phyloP scores from a whole-genome alignment of 2,113 vertebrate species.

The Antechinus flavipes region DNA sequence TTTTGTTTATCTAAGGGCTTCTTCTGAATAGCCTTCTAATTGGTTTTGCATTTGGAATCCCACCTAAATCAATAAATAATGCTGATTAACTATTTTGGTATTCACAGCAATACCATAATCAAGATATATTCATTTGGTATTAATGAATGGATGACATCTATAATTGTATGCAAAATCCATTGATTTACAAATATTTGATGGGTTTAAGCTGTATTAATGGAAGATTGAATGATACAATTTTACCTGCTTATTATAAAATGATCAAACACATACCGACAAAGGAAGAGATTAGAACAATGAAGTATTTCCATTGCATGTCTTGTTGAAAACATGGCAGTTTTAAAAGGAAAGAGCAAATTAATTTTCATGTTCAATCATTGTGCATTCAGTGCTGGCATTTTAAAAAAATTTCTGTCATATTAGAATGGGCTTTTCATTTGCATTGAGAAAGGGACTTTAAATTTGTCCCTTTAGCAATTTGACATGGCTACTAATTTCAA shows the following conservation, averaged over 20 bases:
- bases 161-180: slow-evolving; percentile 31
- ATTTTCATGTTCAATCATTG: slow-evolving; percentile 51
- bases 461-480: slow-evolving; percentile 19
- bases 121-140: slow-evolving; percentile 48
- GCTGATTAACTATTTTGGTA: slow-evolving; percentile 60
- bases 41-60: slow-evolving; percentile 36
- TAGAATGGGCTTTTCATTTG: slow-evolving; percentile 39
- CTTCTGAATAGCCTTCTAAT: slow-evolving; percentile 10
- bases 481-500: slow-evolving; percentile 12
- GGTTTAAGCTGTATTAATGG: slow-evolving; percentile 49
- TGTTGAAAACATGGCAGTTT: slow-evolving; percentile 54
- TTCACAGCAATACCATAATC: slow-evolving; percentile 51
- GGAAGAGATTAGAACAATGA: slow-evolving; percentile 53
- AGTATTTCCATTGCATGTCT: slow-evolving; percentile 52
- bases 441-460: slow-evolving; percentile 35
- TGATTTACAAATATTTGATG: slow-evolving; percentile 58
- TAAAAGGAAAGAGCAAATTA: slow-evolving; percentile 62
- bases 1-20: not conserved
- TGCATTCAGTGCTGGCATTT: slow-evolving; percentile 29
- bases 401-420: slow-evolving; percentile 13
- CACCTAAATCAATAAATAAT: slow-evolving; percentile 2
- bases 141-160: slow-evolving; percentile 40
- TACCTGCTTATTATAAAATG: slow-evolving; percentile 52
- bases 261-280: slow-evolving; percentile 35
- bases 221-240: slow-evolving; percentile 53